Percentiles rank a stretch among this genome's conserved stretches.
Conservation (phyloP, 2,888 invertebrate genomes). For the Glyphotaelius pellucidus region DNA sequence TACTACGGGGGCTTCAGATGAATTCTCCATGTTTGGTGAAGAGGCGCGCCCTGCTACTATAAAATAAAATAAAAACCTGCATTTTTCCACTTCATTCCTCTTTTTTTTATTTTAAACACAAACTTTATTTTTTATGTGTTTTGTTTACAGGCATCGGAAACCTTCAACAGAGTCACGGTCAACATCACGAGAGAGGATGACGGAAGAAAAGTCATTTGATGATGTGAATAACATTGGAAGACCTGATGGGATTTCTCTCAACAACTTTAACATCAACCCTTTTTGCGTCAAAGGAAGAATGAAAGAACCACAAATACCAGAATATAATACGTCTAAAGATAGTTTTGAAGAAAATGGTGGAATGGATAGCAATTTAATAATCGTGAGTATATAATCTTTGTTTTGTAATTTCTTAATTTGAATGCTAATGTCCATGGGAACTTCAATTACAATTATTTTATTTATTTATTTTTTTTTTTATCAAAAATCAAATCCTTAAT, state of each 20-base stretch:
- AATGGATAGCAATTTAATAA: constrained; percentile 57
- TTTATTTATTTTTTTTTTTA: too few relatives aligned
- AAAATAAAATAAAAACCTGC: background rate
- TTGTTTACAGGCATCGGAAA: constrained; percentile 69
- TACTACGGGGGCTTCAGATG: too few relatives aligned
- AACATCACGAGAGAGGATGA: constrained; percentile 53
- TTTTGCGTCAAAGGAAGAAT: constrained; percentile 54
- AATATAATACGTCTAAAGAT: constrained; percentile 67
- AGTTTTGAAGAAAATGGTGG: constrained; percentile 70
- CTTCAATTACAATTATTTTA: too few relatives aligned
- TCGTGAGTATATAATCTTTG: constrained; percentile 31
- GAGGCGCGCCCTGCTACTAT: too few relatives aligned
- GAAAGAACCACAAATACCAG: constrained; percentile 67
- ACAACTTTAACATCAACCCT: constrained; percentile 69
- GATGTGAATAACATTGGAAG: constrained; percentile 41
- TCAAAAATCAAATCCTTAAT: too few relatives aligned
- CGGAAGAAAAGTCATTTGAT: constrained; percentile 52
- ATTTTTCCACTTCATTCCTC: constrained; percentile 72
- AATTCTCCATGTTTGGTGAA: too few relatives aligned
- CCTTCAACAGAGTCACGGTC: constrained; percentile 59
- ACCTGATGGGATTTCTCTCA: constrained; percentile 69
- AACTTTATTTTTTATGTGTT: constrained; percentile 52
- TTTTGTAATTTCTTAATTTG: background rate
- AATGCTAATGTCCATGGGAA: too few relatives aligned
- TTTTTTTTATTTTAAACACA: constrained; percentile 68